These are phyloP conservation scores for Cettia cetti DNA, from an alignment of 2,113 vertebrate genomes.

Conservation along the genomic window DNA sequence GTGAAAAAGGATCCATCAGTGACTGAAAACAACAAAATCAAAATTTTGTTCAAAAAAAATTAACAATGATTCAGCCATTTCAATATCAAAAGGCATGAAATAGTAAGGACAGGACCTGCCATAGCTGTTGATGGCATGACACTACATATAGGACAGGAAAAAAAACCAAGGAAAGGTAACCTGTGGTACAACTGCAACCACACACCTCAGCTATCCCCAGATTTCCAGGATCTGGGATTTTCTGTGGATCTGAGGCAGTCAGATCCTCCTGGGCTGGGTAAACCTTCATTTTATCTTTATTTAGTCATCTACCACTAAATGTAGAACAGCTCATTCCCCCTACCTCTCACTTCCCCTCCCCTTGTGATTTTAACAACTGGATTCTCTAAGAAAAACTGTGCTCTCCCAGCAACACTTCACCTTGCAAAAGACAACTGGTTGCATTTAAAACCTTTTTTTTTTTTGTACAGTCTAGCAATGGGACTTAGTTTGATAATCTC, in stretches of 20 bases:
- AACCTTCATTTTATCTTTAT: not conserved
- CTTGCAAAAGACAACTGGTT: not conserved
- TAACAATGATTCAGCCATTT: conserved; percentile 64
- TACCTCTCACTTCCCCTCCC: not conserved
- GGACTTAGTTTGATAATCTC: not conserved
- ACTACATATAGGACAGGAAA: conserved; percentile 32
- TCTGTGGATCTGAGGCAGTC: not conserved
- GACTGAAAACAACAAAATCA: conserved; percentile 74
- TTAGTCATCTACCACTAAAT: not conserved
- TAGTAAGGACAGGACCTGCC: conserved; percentile 52
- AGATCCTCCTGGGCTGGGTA: not conserved
- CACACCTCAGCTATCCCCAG: not conserved
- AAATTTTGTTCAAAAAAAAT: conserved; percentile 58
- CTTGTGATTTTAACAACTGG: not conserved
- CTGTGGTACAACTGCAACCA: not conserved
- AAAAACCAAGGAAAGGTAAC: not conserved
- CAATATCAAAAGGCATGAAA: conserved; percentile 64
- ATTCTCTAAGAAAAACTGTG: not conserved
- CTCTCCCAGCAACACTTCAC: not conserved
- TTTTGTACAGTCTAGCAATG: not conserved
- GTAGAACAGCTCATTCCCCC: not conserved
- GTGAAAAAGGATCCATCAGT: conserved; percentile 82
- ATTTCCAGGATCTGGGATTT: not conserved
- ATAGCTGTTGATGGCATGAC: conserved; percentile 48
- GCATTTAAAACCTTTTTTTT: not conserved